These are phyloP conservation scores for Synanthedon myopaeformis DNA, from an alignment of 2,888 invertebrate species.

Conservation along the genomic window DNA sequence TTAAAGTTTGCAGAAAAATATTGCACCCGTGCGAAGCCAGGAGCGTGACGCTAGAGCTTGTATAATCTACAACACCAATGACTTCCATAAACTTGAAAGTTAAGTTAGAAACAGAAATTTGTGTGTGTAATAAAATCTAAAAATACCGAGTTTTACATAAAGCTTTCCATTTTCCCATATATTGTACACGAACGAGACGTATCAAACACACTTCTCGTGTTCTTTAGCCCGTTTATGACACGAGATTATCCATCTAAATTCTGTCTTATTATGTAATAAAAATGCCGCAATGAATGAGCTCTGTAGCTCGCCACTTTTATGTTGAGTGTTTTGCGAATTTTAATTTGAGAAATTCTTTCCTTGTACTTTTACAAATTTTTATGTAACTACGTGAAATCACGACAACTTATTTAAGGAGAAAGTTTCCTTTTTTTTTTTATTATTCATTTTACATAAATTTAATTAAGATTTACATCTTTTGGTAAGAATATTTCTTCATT, in stretches of 20 bases:
- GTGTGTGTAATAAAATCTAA: neutral
- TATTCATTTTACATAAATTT: too few relatives aligned
- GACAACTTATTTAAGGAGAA: too few relatives aligned
- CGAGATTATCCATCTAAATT: conserved; percentile 49
- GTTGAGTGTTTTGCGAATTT: conserved; percentile 37
- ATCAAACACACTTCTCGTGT: conserved; percentile 39
- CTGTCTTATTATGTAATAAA: conserved; percentile 47
- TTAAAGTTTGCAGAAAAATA: too few relatives aligned
- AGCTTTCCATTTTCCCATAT: conserved; percentile 12
- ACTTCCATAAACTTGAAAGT: too few relatives aligned
- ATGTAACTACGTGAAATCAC: neutral
- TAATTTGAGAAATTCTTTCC: conserved; percentile 32
- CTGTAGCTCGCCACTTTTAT: conserved; percentile 26
- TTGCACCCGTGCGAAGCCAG: too few relatives aligned
- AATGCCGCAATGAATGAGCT: conserved; percentile 42
- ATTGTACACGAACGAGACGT: conserved; percentile 34
- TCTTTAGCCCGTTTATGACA: conserved; percentile 37
- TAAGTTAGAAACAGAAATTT: too few relatives aligned
- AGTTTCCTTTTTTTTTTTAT: too few relatives aligned
- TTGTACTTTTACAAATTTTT: conserved; percentile 6
- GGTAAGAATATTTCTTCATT: too few relatives aligned
- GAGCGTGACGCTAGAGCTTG: too few relatives aligned
- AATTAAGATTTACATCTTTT: too few relatives aligned
- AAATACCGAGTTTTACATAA: neutral
- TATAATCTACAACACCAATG: too few relatives aligned